Evolutionary conservation across 2,888 invertebrate species (phyloP), one percentile per base, ranked within the genome.

Genomic region (Aphidoletes aphidimyza): DNA sequence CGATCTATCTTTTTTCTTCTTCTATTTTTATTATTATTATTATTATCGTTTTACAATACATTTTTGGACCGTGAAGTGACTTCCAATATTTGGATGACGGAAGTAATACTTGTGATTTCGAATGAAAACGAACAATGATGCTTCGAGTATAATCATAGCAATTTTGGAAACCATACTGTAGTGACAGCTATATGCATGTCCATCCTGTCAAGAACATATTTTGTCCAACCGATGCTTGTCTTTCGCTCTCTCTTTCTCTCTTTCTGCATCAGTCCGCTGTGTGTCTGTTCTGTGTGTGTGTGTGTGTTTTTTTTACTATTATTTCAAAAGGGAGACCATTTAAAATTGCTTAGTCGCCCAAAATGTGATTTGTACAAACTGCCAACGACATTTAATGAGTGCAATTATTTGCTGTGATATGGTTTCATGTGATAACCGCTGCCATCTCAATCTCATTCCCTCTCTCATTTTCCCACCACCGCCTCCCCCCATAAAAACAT

Each of bases 301-400:
- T 22, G 0, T 14, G 1, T 47, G n/a, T 11, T 22, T 3, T 54
- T 22, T 54, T 22, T 54, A 39, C 47, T 2, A 30, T 69, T 9
- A 30, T 11, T 69, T 69, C 11, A 9, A 17, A 54, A 26, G 22
- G 19, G 54, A 14, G 30, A 69, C 69, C 69, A 69, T 34, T 69
- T 30, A 69, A 69, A 69, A 69, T 30, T 69, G 69, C 34, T 69
- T 30, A 69, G 69, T 69, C 69, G 0, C 0, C 69, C 34, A 34
- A 69, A 69, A 47, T 69, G 17, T 69, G 69, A 54, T 54, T 54
- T 69, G 14, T 69, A 69, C 69, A 30, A 69, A 69, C 69, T 69
- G 69, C 30, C 69, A 69, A 69, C 34, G 69, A 69, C 69, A 69
- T 69, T 69, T 69, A 69, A 69, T 69, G 69, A 34, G 69, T 69